These are phyloP conservation scores for Gryllus longicercus DNA, from an alignment of 2,888 invertebrate species.

Conservation along the genomic window DNA sequence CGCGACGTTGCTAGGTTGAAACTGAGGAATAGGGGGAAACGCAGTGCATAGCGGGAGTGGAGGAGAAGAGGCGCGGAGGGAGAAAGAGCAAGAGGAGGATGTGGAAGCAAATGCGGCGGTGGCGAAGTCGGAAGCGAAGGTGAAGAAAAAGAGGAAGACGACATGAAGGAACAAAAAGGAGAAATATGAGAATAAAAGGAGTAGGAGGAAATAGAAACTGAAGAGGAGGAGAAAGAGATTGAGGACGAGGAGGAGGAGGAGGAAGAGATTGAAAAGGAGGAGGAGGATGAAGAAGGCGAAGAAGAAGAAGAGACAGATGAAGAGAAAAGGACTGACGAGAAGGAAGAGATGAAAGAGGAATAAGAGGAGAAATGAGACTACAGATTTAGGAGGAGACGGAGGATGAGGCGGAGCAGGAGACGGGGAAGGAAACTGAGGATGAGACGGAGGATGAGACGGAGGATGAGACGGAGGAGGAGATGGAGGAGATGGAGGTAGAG, in stretches of 20 bases:
- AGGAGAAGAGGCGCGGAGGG: neutral
- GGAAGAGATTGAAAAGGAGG: neutral
- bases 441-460: neutral
- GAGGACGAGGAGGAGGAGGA: neutral
- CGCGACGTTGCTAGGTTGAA: no score
- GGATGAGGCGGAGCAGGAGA: neutral
- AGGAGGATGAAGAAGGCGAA: neutral
- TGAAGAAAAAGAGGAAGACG: neutral
- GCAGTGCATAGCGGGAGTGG: neutral
- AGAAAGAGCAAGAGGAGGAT: neutral
- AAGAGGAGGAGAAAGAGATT: neutral
- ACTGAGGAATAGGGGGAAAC: no score
- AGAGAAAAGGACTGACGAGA: neutral
- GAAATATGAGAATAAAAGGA: neutral
- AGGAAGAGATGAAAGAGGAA: neutral
- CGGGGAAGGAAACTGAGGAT: rapidly evolving
- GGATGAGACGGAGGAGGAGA: neutral
- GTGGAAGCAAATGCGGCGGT: neutral
- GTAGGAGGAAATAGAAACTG: neutral
- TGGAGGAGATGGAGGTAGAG: neutral
- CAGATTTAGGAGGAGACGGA: neutral
- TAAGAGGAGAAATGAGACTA: neutral
- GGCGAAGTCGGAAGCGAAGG: neutral
- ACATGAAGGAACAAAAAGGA: neutral
- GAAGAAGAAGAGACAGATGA: neutral